phyloP scores from a whole-genome alignment of 2,888 invertebrate species.

The Hirtodrosophila duncani region DNA sequence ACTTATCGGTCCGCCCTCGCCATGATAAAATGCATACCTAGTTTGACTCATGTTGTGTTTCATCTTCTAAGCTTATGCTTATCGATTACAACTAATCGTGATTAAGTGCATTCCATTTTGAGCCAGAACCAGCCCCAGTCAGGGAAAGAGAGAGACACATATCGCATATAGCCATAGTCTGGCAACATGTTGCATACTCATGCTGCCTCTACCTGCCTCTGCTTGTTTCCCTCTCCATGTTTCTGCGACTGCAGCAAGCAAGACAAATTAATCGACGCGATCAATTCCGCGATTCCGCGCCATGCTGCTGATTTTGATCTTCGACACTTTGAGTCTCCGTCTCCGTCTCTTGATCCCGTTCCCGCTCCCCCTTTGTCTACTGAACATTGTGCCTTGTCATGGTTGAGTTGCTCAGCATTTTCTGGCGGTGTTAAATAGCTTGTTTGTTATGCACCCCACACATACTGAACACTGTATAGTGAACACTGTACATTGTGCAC shows the following conservation, averaged over 20 bases:
- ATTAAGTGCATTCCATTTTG: conserved; percentile 76
- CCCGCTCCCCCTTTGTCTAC: conserved; percentile 1
- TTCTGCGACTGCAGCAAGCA: conserved; percentile 32
- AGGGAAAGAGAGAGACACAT: too few species aligned
- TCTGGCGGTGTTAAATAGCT: conserved; percentile 70
- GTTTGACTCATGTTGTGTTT: too few species aligned
- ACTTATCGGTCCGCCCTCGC: too few species aligned
- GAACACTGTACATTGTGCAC: too few species aligned
- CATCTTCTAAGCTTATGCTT: too few species aligned
- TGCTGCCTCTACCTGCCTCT: conserved; percentile 40
- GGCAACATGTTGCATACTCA: conserved; percentile 68
- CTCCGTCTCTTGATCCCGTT: conserved; percentile 1
- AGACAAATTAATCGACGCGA: conserved; percentile 77
- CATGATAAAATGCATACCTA: too few species aligned
- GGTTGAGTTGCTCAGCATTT: conserved; percentile 59
- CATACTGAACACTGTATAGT: conserved; percentile 18
- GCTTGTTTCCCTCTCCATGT: conserved; percentile 3
- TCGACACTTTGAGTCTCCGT: conserved; percentile 52
- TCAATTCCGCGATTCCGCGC: conserved; percentile 66
- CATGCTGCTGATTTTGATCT: conserved; percentile 72
- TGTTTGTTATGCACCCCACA: conserved; percentile 66
- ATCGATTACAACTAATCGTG: conserved; percentile 76
- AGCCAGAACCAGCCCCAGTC: conserved; percentile 6
- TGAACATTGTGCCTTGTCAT: conserved; percentile 50
- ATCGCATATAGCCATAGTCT: too few species aligned